These are phyloP conservation scores for Piscicola geometra DNA, from an alignment of 2,888 invertebrate species.

Conservation along the genomic window DNA sequence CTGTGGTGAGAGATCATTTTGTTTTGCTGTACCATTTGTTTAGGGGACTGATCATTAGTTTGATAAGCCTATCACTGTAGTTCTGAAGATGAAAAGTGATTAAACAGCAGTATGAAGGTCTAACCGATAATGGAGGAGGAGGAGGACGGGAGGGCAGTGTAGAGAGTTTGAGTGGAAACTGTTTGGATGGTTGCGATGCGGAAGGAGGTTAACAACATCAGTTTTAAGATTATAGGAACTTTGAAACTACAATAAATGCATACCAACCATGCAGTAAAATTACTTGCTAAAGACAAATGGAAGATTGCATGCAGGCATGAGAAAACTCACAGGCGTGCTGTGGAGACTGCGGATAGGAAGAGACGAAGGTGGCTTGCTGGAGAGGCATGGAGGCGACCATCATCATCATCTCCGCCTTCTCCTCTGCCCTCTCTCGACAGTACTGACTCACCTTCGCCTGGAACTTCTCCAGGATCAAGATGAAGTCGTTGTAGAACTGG, in stretches of 20 bases:
- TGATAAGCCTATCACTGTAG: too few relatives aligned
- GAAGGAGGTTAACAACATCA: background rate
- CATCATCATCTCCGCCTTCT: slow-evolving; percentile 23
- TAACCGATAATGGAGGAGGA: slow-evolving; percentile 13
- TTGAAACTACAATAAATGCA: too few relatives aligned
- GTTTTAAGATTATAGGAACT: background rate
- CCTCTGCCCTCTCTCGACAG: slow-evolving; percentile 21
- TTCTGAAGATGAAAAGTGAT: too few relatives aligned
- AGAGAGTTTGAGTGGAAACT: slow-evolving; percentile 30
- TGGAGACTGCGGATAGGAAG: background rate
- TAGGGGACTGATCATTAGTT: too few relatives aligned
- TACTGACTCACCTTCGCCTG: background rate
- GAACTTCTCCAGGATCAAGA: slow-evolving; percentile 26
- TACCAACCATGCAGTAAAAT: too few relatives aligned
- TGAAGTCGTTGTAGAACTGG: slow-evolving; percentile 32
- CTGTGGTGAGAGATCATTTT: background rate
- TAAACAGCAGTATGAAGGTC: slow-evolving; percentile 1
- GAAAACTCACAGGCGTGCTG: slow-evolving; percentile 20
- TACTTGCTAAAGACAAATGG: too few relatives aligned
- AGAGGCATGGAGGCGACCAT: slow-evolving; percentile 16
- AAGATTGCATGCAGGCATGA: background rate
- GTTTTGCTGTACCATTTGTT: too few relatives aligned
- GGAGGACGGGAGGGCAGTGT: slow-evolving; percentile 10
- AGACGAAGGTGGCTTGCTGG: background rate
- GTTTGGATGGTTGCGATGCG: background rate